phyloP scores from a whole-genome alignment of 2,113 vertebrate genomes.

The Hydrochoerus hydrochaeris region DNA sequence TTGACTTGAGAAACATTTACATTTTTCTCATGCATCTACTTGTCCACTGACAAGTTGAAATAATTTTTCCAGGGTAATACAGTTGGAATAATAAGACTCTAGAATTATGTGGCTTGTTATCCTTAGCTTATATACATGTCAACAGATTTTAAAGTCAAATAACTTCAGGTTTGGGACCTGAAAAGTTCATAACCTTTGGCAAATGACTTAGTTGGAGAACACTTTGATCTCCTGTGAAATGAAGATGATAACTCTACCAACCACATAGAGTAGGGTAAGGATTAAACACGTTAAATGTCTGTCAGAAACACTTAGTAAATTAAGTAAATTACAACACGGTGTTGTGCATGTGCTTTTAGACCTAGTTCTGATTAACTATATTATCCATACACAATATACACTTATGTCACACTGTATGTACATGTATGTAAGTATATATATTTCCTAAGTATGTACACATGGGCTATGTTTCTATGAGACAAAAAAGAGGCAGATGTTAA shows the following conservation, averaged over 20 bases:
- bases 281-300: neutral
- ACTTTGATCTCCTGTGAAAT: slow-evolving; percentile 33
- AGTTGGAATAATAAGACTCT: neutral
- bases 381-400: neutral
- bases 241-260: neutral
- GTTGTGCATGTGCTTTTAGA: neutral
- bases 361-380: neutral
- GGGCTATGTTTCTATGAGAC: slow-evolving; percentile 11
- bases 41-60: neutral
- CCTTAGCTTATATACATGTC: neutral
- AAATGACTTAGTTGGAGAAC: neutral
- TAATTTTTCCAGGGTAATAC: neutral
- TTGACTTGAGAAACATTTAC: slow-evolving; percentile 39
- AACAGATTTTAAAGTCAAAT: neutral
- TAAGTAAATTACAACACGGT: neutral
- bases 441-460: neutral
- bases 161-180: neutral
- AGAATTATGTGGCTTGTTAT: neutral
- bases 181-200: neutral
- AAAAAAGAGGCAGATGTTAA: neutral
- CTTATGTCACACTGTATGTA: neutral
- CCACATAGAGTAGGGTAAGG: neutral
- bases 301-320: neutral
- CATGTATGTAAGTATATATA: neutral
- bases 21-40: slow-evolving; percentile 56